Evolutionary conservation across 64 coral and sea anemone species (phyloP).

Genomic region (Orbicella faveolata): DNA sequence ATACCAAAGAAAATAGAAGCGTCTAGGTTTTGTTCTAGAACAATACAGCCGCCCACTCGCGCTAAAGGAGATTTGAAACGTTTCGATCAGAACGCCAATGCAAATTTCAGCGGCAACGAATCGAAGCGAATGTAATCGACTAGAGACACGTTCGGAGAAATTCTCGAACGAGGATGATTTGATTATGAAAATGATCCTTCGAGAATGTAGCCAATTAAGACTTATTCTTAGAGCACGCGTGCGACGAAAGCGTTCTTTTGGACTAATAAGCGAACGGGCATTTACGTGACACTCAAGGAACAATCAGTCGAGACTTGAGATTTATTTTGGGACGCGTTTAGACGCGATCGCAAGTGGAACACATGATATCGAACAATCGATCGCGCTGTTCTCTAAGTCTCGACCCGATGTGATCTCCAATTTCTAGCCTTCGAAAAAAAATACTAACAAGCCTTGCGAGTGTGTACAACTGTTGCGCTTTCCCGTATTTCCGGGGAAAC

Average conservation of each 20-base stretch:
- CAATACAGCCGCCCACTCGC: constrained; percentile 36
- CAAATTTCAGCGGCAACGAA: constrained; percentile 15
- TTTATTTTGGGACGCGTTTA: constrained; percentile 53
- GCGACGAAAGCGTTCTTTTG: not conserved
- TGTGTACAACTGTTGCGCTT: constrained; percentile 9
- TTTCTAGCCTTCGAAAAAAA: constrained; percentile 16
- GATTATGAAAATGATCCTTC: constrained; percentile 12
- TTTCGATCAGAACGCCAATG: constrained; percentile 22
- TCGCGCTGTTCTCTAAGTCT: not conserved
- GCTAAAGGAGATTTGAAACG: not conserved
- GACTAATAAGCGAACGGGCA: constrained; percentile 17
- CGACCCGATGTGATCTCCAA: constrained; percentile 19
- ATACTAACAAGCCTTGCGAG: not conserved
- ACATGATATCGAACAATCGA: constrained; percentile 41
- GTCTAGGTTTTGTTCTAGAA: constrained; percentile 30
- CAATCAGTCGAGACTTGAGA: constrained; percentile 48
- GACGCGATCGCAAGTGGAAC: constrained; percentile 38
- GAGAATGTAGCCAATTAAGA: constrained; percentile 21
- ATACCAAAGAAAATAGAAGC: constrained; percentile 15
- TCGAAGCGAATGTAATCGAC: not conserved
- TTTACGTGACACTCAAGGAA: constrained; percentile 51
- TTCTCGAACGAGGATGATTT: not conserved
- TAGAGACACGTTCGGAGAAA: not conserved
- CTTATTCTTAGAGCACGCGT: constrained; percentile 16
- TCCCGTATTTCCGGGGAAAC: constrained; percentile 61